Conservation (phyloP, 2,888 invertebrate species). For the Lasioglossum figueresi region DNA sequence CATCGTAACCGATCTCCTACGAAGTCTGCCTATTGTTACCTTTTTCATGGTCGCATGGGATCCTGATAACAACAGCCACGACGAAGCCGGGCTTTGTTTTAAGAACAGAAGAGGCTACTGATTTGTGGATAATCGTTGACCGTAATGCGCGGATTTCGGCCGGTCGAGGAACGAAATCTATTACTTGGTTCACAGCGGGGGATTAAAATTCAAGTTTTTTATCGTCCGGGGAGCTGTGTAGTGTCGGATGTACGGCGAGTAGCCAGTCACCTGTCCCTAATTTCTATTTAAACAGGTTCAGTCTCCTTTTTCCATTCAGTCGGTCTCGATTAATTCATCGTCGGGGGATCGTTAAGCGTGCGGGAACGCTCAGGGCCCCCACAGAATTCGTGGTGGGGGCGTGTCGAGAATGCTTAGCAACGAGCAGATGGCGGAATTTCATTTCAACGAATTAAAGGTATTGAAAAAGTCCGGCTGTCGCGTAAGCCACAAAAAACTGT, state of each 20-base stretch:
- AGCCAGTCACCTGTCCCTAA: not conserved
- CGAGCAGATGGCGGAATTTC: conserved; percentile 43
- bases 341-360: conserved; percentile 30
- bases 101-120: not conserved
- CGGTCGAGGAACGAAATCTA: not conserved
- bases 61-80: not conserved
- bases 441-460: conserved; percentile 57
- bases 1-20: not conserved
- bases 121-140: not conserved
- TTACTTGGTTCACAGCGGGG: not conserved
- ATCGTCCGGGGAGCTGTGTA: not conserved
- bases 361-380: not conserved
- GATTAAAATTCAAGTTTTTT: conserved; percentile 7
- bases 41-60: not conserved
- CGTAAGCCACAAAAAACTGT: conserved; percentile 52
- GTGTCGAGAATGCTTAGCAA: conserved; percentile 15
- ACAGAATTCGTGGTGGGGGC: conserved; percentile 15
- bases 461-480: conserved; percentile 40
- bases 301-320: not conserved
- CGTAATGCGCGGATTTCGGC: not conserved
- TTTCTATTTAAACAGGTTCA: conserved; percentile 20
- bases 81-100: not conserved
- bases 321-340: conserved; percentile 41
- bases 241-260: not conserved
- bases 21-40: not conserved